Percentiles rank a stretch among this genome's conserved stretches.
Evolutionary conservation across 35 echinoderm and acorn worm genomes (phyloP).

Genomic region (Holothuria glaberrima): DNA sequence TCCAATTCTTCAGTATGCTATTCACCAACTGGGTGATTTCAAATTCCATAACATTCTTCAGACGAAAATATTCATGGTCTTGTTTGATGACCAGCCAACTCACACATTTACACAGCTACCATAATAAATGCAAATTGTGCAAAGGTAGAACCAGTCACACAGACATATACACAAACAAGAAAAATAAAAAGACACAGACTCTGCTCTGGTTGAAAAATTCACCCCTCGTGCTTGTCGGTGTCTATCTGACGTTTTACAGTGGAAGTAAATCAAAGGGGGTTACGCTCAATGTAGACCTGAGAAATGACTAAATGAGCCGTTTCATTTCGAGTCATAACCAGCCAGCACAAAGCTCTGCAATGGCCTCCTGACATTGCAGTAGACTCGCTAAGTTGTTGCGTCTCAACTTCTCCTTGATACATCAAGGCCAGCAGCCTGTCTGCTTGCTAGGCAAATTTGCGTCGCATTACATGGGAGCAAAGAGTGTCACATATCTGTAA

Average conservation of each 20-base stretch:
- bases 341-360: constrained; percentile 6
- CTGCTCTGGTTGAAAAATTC: too few relatives aligned
- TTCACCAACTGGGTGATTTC: too few relatives aligned
- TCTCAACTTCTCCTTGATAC: not conserved
- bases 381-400: constrained; percentile 46
- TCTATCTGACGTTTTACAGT: constrained; percentile 45
- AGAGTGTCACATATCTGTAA: constrained; percentile 34
- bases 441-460: constrained; percentile 33
- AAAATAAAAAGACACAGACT: too few relatives aligned
- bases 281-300: constrained; percentile 37
- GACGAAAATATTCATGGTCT: too few relatives aligned
- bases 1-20: too few relatives aligned
- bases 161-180: too few relatives aligned
- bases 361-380: constrained; percentile 46
- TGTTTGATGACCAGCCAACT: too few relatives aligned
- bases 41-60: too few relatives aligned
- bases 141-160: too few relatives aligned
- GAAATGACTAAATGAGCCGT: constrained; percentile 53
- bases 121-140: too few relatives aligned
- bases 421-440: constrained; percentile 36
- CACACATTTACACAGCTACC: too few relatives aligned
- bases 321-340: constrained; percentile 9
- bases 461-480: constrained; percentile 17
- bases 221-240: not conserved
- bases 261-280: constrained; percentile 50